phyloP scores from a whole-genome alignment of 2,113 vertebrate species.

The Agapornis roseicollis region DNA sequence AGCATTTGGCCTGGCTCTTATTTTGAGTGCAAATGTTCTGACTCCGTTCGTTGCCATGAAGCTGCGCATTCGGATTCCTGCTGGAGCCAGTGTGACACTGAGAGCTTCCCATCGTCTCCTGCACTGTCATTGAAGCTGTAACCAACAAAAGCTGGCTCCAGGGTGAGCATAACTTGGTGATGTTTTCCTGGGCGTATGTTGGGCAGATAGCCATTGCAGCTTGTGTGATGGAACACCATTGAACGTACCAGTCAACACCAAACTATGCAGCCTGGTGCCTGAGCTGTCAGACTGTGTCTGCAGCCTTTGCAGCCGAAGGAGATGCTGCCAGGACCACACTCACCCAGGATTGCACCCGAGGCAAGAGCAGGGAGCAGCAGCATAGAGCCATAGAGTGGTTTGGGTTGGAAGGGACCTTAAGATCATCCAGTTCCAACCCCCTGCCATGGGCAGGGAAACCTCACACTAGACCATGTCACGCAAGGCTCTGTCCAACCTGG shows the following conservation, averaged over 20 bases:
- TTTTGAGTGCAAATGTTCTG: constrained; percentile 58
- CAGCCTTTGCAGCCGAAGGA: background rate
- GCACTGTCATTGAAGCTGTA: constrained; percentile 41
- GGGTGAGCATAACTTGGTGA: constrained; percentile 21
- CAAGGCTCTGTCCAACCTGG: background rate
- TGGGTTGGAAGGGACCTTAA: background rate
- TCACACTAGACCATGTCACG: background rate
- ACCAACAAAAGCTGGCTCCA: constrained; percentile 54
- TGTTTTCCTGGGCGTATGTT: constrained; percentile 60
- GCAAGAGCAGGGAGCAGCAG: background rate
- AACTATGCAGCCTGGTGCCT: constrained; percentile 68
- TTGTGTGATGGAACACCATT: constrained; percentile 57
- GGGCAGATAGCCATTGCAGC: constrained; percentile 56
- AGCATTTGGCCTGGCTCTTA: constrained; percentile 55
- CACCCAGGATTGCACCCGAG: background rate
- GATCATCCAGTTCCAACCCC: background rate
- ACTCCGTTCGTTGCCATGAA: background rate
- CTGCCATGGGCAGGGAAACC: background rate
- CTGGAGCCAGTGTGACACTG: constrained; percentile 54
- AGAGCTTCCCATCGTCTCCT: constrained; percentile 45
- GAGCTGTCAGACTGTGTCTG: constrained; percentile 57
- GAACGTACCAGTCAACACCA: constrained; percentile 47
- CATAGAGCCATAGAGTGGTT: background rate
- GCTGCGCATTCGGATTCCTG: background rate
- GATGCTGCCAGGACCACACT: constrained; percentile 22